Evolutionary conservation across 2,797 vertebrate genomes (phyloP).

Genomic region (Myioborus melanocephalus): DNA sequence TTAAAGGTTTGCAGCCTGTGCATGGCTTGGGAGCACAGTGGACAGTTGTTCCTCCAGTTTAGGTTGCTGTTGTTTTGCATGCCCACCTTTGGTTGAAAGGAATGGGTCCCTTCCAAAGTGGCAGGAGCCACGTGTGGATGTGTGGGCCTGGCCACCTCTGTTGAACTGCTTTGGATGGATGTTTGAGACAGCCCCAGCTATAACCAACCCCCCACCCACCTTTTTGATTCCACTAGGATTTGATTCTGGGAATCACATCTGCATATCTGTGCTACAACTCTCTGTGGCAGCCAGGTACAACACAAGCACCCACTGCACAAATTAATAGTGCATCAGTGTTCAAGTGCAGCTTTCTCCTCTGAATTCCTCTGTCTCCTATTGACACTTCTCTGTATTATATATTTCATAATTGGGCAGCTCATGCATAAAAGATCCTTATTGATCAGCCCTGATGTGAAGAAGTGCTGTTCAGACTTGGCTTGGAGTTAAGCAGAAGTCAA

Average conservation of each 20-base stretch:
- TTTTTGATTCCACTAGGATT: background rate
- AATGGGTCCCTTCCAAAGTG: background rate
- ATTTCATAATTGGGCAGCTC: background rate
- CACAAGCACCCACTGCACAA: background rate
- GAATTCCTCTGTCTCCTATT: background rate
- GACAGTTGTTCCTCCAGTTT: background rate
- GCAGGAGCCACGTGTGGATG: background rate
- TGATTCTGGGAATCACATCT: background rate
- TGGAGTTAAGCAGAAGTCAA: background rate
- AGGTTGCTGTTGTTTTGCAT: background rate
- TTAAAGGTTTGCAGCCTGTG: background rate
- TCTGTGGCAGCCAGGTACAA: background rate
- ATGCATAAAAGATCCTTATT: background rate
- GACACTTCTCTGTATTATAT: background rate
- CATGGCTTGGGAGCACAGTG: background rate
- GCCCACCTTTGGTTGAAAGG: background rate
- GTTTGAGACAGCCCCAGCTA: background rate
- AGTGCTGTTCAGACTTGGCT: background rate
- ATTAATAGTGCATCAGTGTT: background rate
- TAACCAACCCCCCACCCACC: background rate
- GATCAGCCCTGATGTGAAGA: background rate
- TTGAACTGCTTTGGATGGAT: background rate
- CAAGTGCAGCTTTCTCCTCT: background rate
- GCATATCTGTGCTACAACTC: accelerated
- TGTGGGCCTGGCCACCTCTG: background rate